phyloP scores from a whole-genome alignment of 2,113 vertebrate species.

The Nyctibius bracteatus region DNA sequence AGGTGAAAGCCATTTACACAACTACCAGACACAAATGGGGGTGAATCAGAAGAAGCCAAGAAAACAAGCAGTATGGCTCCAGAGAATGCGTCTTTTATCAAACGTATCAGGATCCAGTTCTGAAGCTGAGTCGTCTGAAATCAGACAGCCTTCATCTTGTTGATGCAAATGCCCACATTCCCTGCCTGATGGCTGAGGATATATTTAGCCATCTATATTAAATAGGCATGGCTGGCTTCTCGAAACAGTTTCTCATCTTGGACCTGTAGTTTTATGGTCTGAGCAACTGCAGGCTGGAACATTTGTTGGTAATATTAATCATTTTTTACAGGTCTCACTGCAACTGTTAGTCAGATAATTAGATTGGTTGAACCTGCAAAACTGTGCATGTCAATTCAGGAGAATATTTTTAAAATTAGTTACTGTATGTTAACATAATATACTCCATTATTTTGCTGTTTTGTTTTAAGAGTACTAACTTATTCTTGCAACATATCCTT shows the following conservation, averaged over 20 bases:
- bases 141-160: conserved; percentile 48
- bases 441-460: conserved; percentile 66
- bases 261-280: conserved; percentile 54
- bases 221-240: conserved; percentile 53
- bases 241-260: conserved; percentile 48
- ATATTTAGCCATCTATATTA: conserved; percentile 59
- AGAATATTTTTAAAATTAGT: conserved; percentile 52
- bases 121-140: conserved; percentile 32
- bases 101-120: conserved; percentile 1
- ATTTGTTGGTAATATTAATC: conserved; percentile 59
- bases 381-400: conserved; percentile 47
- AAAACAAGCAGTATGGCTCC: neutral
- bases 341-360: conserved; percentile 62
- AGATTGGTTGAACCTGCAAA: conserved; percentile 53
- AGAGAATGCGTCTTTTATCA: neutral
- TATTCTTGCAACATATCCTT: conserved; percentile 58
- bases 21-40: neutral
- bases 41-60: neutral
- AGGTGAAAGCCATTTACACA: conserved; percentile 4
- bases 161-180: conserved; percentile 60
- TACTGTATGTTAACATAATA: conserved; percentile 38
- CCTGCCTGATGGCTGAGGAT: conserved; percentile 60
- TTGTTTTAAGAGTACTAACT: conserved; percentile 60
- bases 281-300: conserved; percentile 52
- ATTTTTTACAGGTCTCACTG: conserved; percentile 54